Evolutionary conservation across 2,888 invertebrate genomes (phyloP).

Genomic region (Andrena haemorrhoa): DNA sequence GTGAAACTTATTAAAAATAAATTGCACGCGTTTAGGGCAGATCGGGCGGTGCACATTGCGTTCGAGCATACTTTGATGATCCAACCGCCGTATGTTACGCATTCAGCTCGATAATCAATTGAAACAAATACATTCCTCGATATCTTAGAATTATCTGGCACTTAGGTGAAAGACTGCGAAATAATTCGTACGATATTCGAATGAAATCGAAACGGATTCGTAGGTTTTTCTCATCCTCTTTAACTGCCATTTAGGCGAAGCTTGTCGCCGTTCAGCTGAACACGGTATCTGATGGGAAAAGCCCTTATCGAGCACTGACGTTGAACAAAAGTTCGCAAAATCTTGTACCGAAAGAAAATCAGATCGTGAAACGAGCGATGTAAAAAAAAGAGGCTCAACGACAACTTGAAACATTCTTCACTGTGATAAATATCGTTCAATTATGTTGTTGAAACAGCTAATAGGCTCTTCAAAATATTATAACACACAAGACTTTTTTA

Average conservation of each 20-base stretch:
- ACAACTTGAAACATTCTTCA: background rate
- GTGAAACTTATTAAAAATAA: conserved; percentile 8
- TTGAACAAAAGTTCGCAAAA: background rate
- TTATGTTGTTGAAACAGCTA: too few relatives aligned
- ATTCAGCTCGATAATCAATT: conserved; percentile 13
- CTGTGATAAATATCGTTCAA: too few relatives aligned
- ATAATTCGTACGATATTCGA: conserved; percentile 12
- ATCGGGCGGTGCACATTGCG: background rate
- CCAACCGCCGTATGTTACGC: background rate
- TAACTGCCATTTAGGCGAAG: background rate
- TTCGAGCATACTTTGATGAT: background rate
- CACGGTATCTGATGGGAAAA: background rate
- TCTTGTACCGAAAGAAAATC: conserved; percentile 9
- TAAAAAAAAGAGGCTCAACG: background rate
- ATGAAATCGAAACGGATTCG: background rate
- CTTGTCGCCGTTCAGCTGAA: background rate
- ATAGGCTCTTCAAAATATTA: too few relatives aligned
- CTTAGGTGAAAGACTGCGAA: conserved; percentile 32
- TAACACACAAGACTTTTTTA: too few relatives aligned
- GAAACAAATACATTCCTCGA: conserved; percentile 14
- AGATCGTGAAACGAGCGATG: background rate
- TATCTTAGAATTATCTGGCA: conserved; percentile 37
- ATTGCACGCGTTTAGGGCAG: background rate
- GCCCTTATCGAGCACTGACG: background rate
- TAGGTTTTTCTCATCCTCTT: background rate